Percentiles rank a stretch among this genome's conserved stretches.
Conservation (phyloP, 2,888 invertebrate genomes). For the Nemurella pictetii region DNA sequence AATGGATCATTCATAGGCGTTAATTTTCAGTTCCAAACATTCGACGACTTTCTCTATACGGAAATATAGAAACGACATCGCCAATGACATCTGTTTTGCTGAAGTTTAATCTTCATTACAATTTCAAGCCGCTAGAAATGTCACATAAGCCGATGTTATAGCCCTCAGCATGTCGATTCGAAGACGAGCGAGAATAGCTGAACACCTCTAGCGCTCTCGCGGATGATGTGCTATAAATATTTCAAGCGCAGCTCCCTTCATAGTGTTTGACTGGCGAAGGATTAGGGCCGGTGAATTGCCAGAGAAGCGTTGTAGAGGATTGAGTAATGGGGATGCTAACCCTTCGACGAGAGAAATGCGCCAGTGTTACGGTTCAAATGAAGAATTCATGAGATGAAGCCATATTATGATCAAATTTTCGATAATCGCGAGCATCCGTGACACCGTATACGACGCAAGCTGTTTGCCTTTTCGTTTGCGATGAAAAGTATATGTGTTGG, state of each 20-base stretch:
- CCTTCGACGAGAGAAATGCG: not conserved
- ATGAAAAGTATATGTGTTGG: not conserved
- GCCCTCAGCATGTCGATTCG: not conserved
- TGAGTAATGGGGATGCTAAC: not conserved
- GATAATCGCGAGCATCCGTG: not conserved
- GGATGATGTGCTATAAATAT: not conserved
- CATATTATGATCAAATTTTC: not conserved
- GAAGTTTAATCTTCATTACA: not conserved
- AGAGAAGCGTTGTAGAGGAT: not conserved
- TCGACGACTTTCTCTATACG: not conserved
- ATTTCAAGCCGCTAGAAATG: not conserved
- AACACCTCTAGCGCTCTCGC: not conserved
- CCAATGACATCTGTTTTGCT: not conserved
- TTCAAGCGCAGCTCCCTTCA: not conserved
- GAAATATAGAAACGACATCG: not conserved
- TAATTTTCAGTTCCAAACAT: not conserved
- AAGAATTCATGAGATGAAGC: slow-evolving; percentile 22
- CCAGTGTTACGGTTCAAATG: not conserved
- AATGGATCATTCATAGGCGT: not conserved
- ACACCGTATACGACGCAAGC: not conserved
- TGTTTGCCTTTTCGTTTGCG: not conserved
- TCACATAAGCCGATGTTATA: not conserved
- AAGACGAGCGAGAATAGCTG: not conserved
- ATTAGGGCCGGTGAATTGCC: slow-evolving; percentile 8
- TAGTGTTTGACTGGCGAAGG: slow-evolving; percentile 8